Conservation (phyloP, 2,888 invertebrate species). For the Hermaeophaga mercurialis region DNA sequence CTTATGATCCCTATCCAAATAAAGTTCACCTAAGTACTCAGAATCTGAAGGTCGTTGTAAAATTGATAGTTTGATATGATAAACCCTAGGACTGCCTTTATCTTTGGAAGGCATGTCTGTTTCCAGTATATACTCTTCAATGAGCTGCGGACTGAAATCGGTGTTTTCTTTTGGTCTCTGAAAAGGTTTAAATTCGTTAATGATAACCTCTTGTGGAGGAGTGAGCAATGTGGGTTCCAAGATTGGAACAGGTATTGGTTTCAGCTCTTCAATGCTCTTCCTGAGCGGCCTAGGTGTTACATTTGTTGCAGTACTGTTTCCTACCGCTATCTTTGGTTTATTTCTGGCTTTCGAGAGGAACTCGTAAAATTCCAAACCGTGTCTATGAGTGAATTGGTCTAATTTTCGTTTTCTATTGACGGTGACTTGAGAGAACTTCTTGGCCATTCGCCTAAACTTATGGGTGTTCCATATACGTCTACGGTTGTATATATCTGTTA, state of each 20-base stretch:
- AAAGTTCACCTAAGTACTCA: conserved; percentile 87
- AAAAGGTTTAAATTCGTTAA: conserved; percentile 55
- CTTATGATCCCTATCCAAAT: conserved; percentile 78
- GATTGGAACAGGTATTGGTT: conserved; percentile 31
- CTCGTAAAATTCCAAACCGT: conserved; percentile 77
- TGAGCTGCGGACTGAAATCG: conserved; percentile 69
- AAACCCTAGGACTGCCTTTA: conserved; percentile 61
- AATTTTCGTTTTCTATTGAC: conserved; percentile 88
- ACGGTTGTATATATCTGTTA: conserved; percentile 76
- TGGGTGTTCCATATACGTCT: conserved; percentile 76
- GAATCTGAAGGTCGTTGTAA: conserved; percentile 86
- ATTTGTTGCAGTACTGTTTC: conserved; percentile 43
- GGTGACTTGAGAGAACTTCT: conserved; percentile 76
- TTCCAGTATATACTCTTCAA: conserved; percentile 89
- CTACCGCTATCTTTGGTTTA: conserved; percentile 53
- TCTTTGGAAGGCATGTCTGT: conserved; percentile 71
- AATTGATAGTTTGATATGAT: conserved; percentile 83
- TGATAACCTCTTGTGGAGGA: conserved; percentile 37
- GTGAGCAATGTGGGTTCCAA: conserved; percentile 30
- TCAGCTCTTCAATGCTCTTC: conserved; percentile 49
- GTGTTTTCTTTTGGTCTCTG: conserved; percentile 55
- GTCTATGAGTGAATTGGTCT: conserved; percentile 80
- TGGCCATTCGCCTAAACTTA: conserved; percentile 74
- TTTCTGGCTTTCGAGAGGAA: conserved; percentile 62
- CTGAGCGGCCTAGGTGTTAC: conserved; percentile 61